These are phyloP conservation scores for Chymomyza costata DNA, from an alignment of 1,140 invertebrate species.

Conservation along the genomic window DNA sequence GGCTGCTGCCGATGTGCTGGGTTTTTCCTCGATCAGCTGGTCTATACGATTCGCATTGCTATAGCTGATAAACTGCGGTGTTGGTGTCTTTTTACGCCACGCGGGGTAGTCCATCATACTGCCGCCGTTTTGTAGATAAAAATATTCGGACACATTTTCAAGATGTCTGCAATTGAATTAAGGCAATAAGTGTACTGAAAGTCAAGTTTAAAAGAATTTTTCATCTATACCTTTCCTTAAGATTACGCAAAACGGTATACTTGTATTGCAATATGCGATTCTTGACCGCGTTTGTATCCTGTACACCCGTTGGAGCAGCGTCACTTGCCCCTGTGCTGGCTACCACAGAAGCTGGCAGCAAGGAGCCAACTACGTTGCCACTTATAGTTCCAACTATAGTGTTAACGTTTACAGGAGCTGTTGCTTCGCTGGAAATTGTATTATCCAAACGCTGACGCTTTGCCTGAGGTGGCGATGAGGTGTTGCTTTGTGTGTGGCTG, in stretches of 20 bases:
- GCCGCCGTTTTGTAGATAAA: constrained; percentile 88
- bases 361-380: constrained; percentile 55
- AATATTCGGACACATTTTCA: constrained; percentile 88
- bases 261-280: constrained; percentile 73
- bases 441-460: constrained; percentile 63
- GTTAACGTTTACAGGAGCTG: constrained; percentile 15
- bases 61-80: constrained; percentile 84
- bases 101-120: constrained; percentile 90
- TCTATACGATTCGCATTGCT: constrained; percentile 85
- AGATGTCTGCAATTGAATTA: constrained; percentile 78
- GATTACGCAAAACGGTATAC: constrained; percentile 66
- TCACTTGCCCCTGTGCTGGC: constrained; percentile 43
- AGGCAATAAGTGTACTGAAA: neutral
- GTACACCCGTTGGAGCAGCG: constrained; percentile 39
- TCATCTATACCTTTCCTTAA: constrained; percentile 65
- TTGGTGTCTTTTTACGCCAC: constrained; percentile 87
- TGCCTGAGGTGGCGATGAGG: constrained; percentile 42
- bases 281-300: constrained; percentile 67
- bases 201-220: neutral
- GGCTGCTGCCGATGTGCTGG: constrained; percentile 51
- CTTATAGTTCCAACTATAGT: constrained; percentile 39
- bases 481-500: constrained; percentile 18
- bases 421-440: constrained; percentile 4
- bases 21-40: constrained; percentile 76
- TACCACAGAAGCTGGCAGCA: constrained; percentile 51